These are phyloP conservation scores for Caenorhabditis remanei DNA, from an alignment of 1,140 invertebrate species.

Conservation along the genomic window DNA sequence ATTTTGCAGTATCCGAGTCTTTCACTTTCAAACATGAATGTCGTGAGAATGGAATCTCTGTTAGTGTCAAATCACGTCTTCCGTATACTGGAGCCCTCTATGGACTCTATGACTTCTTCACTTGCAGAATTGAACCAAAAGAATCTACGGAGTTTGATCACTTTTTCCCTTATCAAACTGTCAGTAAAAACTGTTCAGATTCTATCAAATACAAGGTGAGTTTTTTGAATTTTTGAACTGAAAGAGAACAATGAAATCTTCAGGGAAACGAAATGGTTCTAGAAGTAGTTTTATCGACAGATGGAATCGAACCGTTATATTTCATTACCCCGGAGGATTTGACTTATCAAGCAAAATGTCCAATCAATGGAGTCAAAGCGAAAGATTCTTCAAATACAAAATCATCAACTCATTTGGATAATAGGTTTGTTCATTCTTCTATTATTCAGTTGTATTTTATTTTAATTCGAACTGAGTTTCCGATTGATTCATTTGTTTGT, in stretches of 20 bases:
- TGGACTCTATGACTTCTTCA: conserved; percentile 77
- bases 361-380: conserved; percentile 60
- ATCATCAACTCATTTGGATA: conserved; percentile 47
- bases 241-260: conserved; percentile 18
- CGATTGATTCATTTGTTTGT: background rate
- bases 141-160: conserved; percentile 72
- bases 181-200: conserved; percentile 74
- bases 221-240: conserved; percentile 28
- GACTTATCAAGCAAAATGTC: conserved; percentile 76
- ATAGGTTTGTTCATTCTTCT: background rate
- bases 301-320: conserved; percentile 77
- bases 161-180: conserved; percentile 75
- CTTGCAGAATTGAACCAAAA: conserved; percentile 75
- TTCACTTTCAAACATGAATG: conserved; percentile 75
- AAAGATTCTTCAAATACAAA: conserved; percentile 39
- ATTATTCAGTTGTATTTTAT: conserved; percentile 20
- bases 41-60: conserved; percentile 72
- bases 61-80: conserved; percentile 69
- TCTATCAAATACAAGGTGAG: conserved; percentile 74
- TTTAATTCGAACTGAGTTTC: conserved; percentile 6
- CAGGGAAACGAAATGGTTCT: conserved; percentile 76
- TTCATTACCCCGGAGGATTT: conserved; percentile 77
- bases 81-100: conserved; percentile 77
- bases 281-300: conserved; percentile 77
- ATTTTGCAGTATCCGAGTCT: conserved; percentile 73